Conservation (phyloP, 2,888 invertebrate genomes). For the Idaea aversata region DNA sequence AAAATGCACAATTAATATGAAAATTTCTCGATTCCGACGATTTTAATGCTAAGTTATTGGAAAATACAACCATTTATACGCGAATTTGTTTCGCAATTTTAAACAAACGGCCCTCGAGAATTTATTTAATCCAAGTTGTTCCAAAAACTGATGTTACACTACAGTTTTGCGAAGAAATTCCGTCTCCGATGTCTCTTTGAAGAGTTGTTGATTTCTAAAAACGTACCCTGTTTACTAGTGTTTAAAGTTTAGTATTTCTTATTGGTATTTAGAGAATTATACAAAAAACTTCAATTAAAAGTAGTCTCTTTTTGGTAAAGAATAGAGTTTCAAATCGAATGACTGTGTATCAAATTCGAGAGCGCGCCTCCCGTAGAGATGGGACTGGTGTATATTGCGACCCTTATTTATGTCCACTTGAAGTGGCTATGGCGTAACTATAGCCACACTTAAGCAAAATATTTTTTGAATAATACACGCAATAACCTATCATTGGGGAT, state of each 20-base stretch:
- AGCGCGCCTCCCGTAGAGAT: constrained; percentile 63
- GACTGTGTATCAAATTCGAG: constrained; percentile 51
- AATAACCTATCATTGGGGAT: constrained; percentile 20
- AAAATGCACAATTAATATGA: constrained; percentile 27
- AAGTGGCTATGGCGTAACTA: constrained; percentile 62
- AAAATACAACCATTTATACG: constrained; percentile 41
- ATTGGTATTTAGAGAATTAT: constrained; percentile 43
- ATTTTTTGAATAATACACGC: constrained; percentile 59
- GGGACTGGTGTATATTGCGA: constrained; percentile 73
- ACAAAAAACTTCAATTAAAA: constrained; percentile 12
- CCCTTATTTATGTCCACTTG: constrained; percentile 79
- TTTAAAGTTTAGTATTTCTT: constrained; percentile 55
- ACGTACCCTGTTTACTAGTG: constrained; percentile 41
- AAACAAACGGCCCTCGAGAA: constrained; percentile 55
- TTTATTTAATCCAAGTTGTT: constrained; percentile 69
- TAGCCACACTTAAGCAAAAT: constrained; percentile 51
- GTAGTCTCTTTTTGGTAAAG: constrained; percentile 3
- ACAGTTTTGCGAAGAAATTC: constrained; percentile 68
- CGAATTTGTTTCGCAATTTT: constrained; percentile 54
- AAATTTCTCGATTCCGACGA: constrained; percentile 28
- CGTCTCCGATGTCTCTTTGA: constrained; percentile 46
- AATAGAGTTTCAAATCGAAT: constrained; percentile 37
- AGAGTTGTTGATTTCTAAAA: constrained; percentile 46
- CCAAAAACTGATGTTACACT: constrained; percentile 65
- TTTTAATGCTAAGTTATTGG: constrained; percentile 43